Percentiles rank a stretch among this genome's conserved stretches.
Evolutionary conservation across 1,140 invertebrate genomes (phyloP).

Genomic region (Rhizoglyphus robini): DNA sequence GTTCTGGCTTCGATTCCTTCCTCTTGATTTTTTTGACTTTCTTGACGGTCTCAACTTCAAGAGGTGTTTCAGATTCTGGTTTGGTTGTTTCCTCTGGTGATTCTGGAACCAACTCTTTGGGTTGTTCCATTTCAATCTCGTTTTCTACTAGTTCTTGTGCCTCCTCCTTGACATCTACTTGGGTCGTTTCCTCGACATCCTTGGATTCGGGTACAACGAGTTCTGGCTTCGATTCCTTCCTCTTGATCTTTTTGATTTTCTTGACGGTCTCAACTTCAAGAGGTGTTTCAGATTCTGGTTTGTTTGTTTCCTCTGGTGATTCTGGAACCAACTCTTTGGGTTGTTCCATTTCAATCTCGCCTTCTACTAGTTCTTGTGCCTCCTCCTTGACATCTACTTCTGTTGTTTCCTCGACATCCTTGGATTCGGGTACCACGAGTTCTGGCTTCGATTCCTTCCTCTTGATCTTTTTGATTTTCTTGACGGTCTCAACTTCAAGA

Average conservation of each 20-base stretch:
- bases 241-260: slow-evolving; percentile 13
- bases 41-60: slow-evolving; percentile 12
- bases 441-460: too few species aligned
- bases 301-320: slow-evolving; percentile 32
- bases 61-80: too few species aligned
- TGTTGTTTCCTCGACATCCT: too few species aligned
- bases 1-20: slow-evolving; percentile 17
- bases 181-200: neutral
- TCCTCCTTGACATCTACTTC: neutral
- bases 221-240: neutral
- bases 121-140: neutral
- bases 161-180: neutral
- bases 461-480: too few species aligned
- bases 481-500: too few species aligned
- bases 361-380: neutral
- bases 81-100: slow-evolving; percentile 30
- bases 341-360: neutral
- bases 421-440: too few species aligned
- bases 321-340: neutral
- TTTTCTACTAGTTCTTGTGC: slow-evolving; percentile 5
- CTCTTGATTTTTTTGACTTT: slow-evolving; percentile 19
- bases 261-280: slow-evolving; percentile 13
- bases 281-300: slow-evolving; percentile 9
- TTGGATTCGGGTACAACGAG: neutral
- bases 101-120: neutral